A percentile compares a stretch with the other conserved stretches of the same genome.
Evolutionary conservation across 2,113 vertebrate genomes (phyloP).

Genomic region (Puma concolor): DNA sequence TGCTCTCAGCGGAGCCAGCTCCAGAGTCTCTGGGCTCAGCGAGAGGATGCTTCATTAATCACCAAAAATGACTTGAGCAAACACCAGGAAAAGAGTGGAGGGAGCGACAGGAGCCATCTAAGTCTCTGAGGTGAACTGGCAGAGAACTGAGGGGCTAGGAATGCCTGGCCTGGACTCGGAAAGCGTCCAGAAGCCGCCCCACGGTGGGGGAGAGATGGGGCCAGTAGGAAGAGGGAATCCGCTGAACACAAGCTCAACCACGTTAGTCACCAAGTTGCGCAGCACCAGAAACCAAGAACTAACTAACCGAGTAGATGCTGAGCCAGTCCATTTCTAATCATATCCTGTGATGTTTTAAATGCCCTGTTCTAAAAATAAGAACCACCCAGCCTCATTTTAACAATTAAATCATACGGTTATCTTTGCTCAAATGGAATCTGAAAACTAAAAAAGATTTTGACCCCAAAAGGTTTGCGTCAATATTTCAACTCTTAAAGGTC

Average conservation of each 20-base stretch:
- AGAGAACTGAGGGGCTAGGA: background rate
- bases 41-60: background rate
- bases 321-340: background rate
- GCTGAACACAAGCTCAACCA: background rate
- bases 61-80: background rate
- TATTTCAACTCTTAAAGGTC: background rate
- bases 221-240: fast-evolving
- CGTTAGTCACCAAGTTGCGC: fast-evolving
- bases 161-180: background rate
- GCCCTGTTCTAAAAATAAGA: background rate
- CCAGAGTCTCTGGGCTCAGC: too few species aligned
- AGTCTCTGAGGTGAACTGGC: background rate
- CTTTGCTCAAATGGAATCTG: background rate
- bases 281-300: background rate
- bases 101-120: fast-evolving
- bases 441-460: background rate
- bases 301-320: background rate
- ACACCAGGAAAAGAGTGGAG: background rate
- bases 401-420: background rate
- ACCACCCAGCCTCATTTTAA: background rate
- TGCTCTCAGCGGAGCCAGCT: too few species aligned
- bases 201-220: too few species aligned
- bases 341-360: background rate
- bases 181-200: background rate
- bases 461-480: background rate